Evolutionary conservation across 2,797 vertebrate genomes (phyloP).

Genomic region (Mareca penelope): DNA sequence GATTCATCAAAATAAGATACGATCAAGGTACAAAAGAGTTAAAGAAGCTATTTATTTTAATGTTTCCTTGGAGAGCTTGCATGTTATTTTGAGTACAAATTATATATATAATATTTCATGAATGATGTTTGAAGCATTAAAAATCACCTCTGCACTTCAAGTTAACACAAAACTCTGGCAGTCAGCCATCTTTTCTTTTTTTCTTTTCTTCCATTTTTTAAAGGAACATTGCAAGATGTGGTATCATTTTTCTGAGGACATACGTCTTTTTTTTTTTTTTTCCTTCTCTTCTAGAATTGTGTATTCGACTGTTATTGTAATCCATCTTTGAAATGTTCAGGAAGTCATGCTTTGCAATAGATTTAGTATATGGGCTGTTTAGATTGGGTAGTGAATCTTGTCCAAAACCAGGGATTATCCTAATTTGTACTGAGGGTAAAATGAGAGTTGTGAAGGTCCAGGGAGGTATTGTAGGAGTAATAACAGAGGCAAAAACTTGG

Average conservation of each 20-base stretch:
- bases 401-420: constrained; percentile 47
- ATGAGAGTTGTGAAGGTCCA: neutral
- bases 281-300: constrained; percentile 43
- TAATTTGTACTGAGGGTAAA: constrained; percentile 53
- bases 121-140: constrained; percentile 78
- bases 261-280: neutral
- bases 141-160: constrained; percentile 79
- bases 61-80: constrained; percentile 78
- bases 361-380: constrained; percentile 34
- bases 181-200: constrained; percentile 66
- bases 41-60: constrained; percentile 84
- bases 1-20: constrained; percentile 81
- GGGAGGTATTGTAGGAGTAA: neutral
- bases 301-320: constrained; percentile 15
- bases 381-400: neutral
- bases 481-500: neutral
- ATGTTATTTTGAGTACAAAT: constrained; percentile 81
- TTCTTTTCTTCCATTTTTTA: constrained; percentile 2
- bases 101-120: constrained; percentile 82
- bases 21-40: constrained; percentile 81
- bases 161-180: constrained; percentile 78
- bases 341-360: constrained; percentile 29
- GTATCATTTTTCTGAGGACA: constrained; percentile 50
- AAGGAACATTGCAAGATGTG: constrained; percentile 42
- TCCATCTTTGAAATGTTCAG: constrained; percentile 46